Percentiles rank a stretch among this genome's conserved stretches.
Evolutionary conservation across 35 echinoderm and acorn worm species (phyloP).

Genomic region (Holothuria glaberrima): DNA sequence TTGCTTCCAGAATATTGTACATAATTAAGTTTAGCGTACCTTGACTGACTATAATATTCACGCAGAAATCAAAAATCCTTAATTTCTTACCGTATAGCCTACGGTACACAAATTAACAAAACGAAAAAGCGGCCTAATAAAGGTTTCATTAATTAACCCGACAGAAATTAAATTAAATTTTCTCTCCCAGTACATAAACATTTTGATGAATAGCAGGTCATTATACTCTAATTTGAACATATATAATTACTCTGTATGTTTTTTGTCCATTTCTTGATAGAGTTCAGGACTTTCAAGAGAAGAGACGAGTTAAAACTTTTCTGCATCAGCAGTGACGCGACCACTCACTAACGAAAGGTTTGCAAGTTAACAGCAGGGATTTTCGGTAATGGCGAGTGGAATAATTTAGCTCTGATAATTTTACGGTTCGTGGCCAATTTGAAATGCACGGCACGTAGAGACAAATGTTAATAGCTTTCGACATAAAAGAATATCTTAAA

Average conservation of each 20-base stretch:
- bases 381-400: constrained; percentile 32
- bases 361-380: constrained; percentile 22
- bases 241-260: not conserved
- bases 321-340: too few species aligned
- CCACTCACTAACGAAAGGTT: not conserved
- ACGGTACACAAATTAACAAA: too few species aligned
- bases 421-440: constrained; percentile 39
- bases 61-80: too few species aligned
- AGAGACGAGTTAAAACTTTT: not conserved
- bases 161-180: too few species aligned
- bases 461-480: constrained; percentile 41
- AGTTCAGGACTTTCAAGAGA: not conserved
- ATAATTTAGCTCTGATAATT: constrained; percentile 18
- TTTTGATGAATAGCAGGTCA: not conserved
- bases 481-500: constrained; percentile 28
- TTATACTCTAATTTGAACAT: constrained; percentile 1
- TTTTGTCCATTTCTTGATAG: not conserved
- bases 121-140: too few species aligned
- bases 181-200: not conserved
- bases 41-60: too few species aligned
- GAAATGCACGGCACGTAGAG: constrained; percentile 38
- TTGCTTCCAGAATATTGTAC: too few species aligned
- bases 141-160: too few species aligned
- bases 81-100: too few species aligned
- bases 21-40: too few species aligned